These are phyloP conservation scores for Cottus gobio DNA, from an alignment of 2,113 vertebrate genomes.

Conservation along the genomic window DNA sequence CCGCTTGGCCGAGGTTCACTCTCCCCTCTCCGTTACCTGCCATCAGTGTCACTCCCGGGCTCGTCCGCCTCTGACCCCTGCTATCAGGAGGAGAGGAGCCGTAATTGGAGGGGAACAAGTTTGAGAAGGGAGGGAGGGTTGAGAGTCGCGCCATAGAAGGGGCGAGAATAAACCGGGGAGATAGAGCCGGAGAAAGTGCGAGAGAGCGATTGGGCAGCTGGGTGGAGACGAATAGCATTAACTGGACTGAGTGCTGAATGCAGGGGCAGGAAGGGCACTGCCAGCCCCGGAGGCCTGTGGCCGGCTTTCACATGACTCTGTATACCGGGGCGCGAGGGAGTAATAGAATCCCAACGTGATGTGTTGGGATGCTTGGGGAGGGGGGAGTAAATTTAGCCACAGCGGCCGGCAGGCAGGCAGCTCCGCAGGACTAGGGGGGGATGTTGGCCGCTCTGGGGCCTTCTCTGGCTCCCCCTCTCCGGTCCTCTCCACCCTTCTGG, in stretches of 20 bases:
- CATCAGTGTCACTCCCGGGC: slow-evolving; percentile 39
- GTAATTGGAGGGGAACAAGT: slow-evolving; percentile 45
- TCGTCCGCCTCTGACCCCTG: slow-evolving; percentile 33
- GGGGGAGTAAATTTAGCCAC: slow-evolving; percentile 80
- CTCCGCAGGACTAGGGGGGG: slow-evolving; percentile 20
- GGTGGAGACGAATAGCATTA: slow-evolving; percentile 67
- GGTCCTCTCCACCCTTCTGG: slow-evolving; percentile 42
- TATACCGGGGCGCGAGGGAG: slow-evolving; percentile 62
- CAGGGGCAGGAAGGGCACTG: slow-evolving; percentile 68
- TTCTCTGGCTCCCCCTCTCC: background rate
- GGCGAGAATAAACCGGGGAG: slow-evolving; percentile 31
- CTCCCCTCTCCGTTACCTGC: slow-evolving; percentile 26
- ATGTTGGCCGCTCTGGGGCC: slow-evolving; percentile 37
- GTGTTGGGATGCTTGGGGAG: slow-evolving; percentile 65
- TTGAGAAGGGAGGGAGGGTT: background rate
- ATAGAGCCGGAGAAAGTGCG: slow-evolving; percentile 41
- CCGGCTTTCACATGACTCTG: slow-evolving; percentile 75
- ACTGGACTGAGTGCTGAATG: slow-evolving; percentile 55
- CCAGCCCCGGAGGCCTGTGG: slow-evolving; percentile 70
- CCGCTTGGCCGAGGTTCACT: slow-evolving; percentile 45
- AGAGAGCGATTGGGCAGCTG: slow-evolving; percentile 59
- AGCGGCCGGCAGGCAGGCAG: slow-evolving; percentile 41
- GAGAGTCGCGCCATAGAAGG: slow-evolving; percentile 48
- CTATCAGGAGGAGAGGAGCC: slow-evolving; percentile 47
- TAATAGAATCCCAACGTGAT: slow-evolving; percentile 84